These are phyloP conservation scores for Drosophila auraria DNA, from an alignment of 1,140 invertebrate genomes.

Conservation along the genomic window DNA sequence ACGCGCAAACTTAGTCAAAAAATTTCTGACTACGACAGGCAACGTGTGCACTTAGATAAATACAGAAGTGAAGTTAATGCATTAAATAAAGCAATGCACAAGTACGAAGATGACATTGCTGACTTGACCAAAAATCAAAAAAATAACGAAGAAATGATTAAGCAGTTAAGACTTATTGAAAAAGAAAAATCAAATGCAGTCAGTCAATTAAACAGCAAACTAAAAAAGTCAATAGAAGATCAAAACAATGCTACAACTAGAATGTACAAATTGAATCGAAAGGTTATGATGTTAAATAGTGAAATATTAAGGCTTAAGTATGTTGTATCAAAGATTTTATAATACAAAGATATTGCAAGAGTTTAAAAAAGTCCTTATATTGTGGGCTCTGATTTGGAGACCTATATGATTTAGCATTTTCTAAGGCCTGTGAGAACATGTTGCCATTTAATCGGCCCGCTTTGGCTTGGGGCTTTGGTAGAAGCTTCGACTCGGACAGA, in stretches of 20 bases:
- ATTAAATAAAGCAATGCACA: constrained; percentile 43
- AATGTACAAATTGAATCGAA: constrained; percentile 48
- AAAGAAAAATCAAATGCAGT: constrained; percentile 52
- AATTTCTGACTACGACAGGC: constrained; percentile 51
- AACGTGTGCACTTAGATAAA: constrained; percentile 57
- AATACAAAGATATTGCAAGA: no score
- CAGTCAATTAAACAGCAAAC: constrained; percentile 29
- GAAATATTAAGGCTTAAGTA: constrained; percentile 54
- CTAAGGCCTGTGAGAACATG: no score
- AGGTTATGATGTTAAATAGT: constrained; percentile 46
- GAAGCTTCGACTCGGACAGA: no score
- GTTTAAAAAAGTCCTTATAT: no score
- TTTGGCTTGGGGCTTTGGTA: no score
- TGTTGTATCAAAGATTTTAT: background rate
- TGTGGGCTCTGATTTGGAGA: no score
- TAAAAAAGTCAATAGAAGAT: constrained; percentile 49
- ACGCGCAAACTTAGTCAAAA: constrained; percentile 43
- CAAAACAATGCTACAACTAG: constrained; percentile 40
- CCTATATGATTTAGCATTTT: no score
- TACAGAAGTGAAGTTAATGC: constrained; percentile 54
- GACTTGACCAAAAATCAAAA: constrained; percentile 51
- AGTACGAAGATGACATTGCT: constrained; percentile 58
- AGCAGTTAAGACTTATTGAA: constrained; percentile 46
- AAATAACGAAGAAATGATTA: constrained; percentile 59
- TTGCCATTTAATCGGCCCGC: no score